Evolutionary conservation across 2,113 vertebrate species (phyloP).

Genomic region (Chaenocephalus aceratus): DNA sequence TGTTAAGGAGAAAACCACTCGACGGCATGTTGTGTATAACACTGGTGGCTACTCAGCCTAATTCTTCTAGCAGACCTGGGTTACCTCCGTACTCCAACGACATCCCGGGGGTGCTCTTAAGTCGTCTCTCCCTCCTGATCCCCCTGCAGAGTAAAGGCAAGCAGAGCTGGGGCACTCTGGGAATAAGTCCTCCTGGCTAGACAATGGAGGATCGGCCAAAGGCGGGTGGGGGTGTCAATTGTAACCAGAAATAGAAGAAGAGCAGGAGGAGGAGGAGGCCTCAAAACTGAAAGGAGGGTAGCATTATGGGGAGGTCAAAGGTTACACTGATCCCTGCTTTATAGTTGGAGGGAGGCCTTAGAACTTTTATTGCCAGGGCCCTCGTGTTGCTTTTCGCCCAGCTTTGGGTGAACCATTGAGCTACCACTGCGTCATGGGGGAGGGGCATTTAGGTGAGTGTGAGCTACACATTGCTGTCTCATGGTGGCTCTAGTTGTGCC

Average conservation of each 20-base stretch:
- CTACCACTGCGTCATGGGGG: too few species aligned
- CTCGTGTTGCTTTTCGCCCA: constrained; percentile 67
- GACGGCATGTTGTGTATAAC: constrained; percentile 66
- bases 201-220: constrained; percentile 67
- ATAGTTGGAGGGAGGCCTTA: constrained; percentile 60
- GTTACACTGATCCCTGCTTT: constrained; percentile 73
- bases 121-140: constrained; percentile 47
- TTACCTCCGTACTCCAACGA: constrained; percentile 45
- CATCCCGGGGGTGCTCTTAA: constrained; percentile 64
- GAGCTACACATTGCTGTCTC: constrained; percentile 57
- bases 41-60: constrained; percentile 53
- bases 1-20: constrained; percentile 72
- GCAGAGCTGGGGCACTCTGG: constrained; percentile 48
- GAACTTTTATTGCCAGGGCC: constrained; percentile 69
- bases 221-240: constrained; percentile 47
- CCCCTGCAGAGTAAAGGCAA: constrained; percentile 67
- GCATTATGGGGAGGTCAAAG: constrained; percentile 57
- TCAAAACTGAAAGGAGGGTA: constrained; percentile 32
- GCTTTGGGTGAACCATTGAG: constrained; percentile 41
- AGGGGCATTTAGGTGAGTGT: constrained; percentile 40
- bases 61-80: constrained; percentile 78
- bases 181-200: constrained; percentile 73
- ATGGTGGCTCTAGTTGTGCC: constrained; percentile 66
- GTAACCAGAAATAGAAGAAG: constrained; percentile 55
- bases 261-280: constrained; percentile 22